Evolutionary conservation across 2,113 vertebrate genomes (phyloP).

Genomic region (Heloderma charlesbogerti): DNA sequence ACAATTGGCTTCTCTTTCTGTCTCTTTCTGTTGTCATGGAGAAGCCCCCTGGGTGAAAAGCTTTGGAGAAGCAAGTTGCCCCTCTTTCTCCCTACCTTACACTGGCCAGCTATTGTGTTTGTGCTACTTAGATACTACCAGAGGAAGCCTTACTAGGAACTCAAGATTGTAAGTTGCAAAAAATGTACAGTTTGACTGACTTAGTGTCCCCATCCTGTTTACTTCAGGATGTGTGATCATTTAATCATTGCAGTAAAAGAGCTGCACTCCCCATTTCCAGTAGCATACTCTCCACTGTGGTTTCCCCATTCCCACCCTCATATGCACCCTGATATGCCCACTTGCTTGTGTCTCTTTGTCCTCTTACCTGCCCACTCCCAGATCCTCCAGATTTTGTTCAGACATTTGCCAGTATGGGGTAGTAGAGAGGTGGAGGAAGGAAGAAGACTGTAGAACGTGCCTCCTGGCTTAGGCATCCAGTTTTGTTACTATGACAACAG

Average conservation of each 20-base stretch:
- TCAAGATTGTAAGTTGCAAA: not conserved
- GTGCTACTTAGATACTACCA: not conserved
- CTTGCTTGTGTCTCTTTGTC: not conserved
- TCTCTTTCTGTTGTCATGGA: no score
- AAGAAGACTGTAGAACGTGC: not conserved
- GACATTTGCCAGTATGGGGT: not conserved
- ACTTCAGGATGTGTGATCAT: not conserved
- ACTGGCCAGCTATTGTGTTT: no score
- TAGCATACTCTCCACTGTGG: no score
- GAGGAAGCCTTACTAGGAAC: not conserved
- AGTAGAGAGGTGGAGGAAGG: conserved; percentile 42
- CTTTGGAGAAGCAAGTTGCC: no score
- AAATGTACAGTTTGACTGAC: not conserved
- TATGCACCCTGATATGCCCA: not conserved
- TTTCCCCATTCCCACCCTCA: not conserved
- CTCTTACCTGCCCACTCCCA: not conserved
- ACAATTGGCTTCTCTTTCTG: no score
- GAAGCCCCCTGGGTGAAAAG: no score
- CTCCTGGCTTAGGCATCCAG: conserved; percentile 52
- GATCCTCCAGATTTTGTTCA: not conserved
- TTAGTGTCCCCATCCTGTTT: no score
- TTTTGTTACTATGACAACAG: conserved; percentile 63
- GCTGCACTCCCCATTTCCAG: not conserved
- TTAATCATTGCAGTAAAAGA: not conserved
- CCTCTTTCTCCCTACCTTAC: not conserved